These are phyloP conservation scores for Lacanobia oleracea DNA, from an alignment of 2,888 invertebrate species.

Conservation along the genomic window DNA sequence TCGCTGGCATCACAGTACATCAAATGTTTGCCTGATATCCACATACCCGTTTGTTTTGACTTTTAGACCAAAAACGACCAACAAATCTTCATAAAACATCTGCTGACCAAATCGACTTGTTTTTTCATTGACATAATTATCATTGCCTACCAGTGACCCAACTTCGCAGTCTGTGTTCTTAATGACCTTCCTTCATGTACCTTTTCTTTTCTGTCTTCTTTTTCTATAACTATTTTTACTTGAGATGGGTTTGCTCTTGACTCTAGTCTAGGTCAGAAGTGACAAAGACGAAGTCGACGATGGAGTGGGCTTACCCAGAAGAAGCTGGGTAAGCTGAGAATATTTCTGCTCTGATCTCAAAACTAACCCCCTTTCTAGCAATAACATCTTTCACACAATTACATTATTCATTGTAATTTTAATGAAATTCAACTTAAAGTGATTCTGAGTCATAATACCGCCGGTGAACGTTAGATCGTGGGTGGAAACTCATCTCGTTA, in stretches of 20 bases:
- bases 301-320: no score
- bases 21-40: background rate
- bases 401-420: background rate
- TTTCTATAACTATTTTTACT: no score
- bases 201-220: no score
- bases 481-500: conserved; percentile 62
- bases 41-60: background rate
- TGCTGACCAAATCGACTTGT: no score
- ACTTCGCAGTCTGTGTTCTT: background rate
- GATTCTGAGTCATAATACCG: conserved; percentile 11
- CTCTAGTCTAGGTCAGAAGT: no score
- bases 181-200: no score
- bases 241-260: no score
- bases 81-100: no score
- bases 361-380: background rate
- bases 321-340: no score
- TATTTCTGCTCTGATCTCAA: no score
- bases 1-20: background rate
- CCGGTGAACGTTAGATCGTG: conserved; percentile 47
- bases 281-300: no score
- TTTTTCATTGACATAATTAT: background rate
- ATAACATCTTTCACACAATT: background rate
- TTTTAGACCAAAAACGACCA: background rate
- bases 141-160: background rate
- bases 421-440: conserved; percentile 34